phyloP scores from a whole-genome alignment of 1,140 invertebrate genomes.

The Meloidogyne chitwoodi region DNA sequence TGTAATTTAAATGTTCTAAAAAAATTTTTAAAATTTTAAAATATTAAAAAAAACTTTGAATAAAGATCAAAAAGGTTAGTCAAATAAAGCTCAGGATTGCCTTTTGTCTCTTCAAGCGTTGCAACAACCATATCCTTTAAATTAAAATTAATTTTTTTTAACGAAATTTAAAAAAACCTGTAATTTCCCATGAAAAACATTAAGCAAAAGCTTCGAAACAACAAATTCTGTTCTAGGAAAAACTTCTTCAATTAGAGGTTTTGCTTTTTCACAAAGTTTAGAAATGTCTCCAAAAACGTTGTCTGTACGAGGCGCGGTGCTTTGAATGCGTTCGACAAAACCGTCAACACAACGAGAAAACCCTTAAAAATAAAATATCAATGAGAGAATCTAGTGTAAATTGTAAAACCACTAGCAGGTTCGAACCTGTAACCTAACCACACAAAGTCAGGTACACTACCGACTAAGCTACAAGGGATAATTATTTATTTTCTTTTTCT shows the following conservation, averaged over 20 bases:
- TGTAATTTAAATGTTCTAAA: conserved; percentile 74
- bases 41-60: conserved; percentile 70
- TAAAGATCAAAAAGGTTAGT: conserved; percentile 82
- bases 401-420: no score
- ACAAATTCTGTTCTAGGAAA: conserved; percentile 94
- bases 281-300: conserved; percentile 87
- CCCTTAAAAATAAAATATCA: neutral
- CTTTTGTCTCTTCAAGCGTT: conserved; percentile 69
- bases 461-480: no score
- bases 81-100: conserved; percentile 80
- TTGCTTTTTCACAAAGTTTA: conserved; percentile 81
- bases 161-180: conserved; percentile 63
- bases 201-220: conserved; percentile 93
- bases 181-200: conserved; percentile 87
- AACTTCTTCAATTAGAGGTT: conserved; percentile 81
- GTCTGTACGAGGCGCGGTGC: conserved; percentile 69
- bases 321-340: conserved; percentile 86
- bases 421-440: no score
- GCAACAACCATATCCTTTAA: conserved; percentile 74
- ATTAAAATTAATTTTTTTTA: neutral
- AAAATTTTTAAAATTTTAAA: conserved; percentile 69
- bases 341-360: conserved; percentile 92
- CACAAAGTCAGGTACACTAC: no score
- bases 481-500: no score
- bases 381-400: no score